phyloP scores from a whole-genome alignment of 2,888 invertebrate species.

The Cerastis leucographa region DNA sequence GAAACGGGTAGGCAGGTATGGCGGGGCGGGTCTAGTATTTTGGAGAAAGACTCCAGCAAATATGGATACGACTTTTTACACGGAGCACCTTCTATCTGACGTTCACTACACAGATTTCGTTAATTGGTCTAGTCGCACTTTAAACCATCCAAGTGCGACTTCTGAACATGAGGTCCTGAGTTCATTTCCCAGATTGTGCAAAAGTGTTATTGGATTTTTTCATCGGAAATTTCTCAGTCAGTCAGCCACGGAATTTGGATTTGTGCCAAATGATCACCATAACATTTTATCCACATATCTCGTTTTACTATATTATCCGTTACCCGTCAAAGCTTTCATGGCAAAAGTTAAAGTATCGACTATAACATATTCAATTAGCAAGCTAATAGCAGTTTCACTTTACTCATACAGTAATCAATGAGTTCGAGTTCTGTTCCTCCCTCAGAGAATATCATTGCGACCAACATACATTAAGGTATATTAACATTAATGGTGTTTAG shows the following conservation, averaged over 20 bases:
- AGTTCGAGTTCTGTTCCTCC: conserved; percentile 3
- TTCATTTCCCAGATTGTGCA: neutral
- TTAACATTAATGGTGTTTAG: conserved; percentile 27
- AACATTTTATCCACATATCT: neutral
- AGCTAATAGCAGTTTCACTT: conserved; percentile 24
- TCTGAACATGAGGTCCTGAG: neutral
- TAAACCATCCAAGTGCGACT: neutral
- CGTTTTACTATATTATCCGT: neutral
- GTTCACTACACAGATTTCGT: neutral
- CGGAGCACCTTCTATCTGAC: neutral
- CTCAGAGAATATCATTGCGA: conserved; percentile 25
- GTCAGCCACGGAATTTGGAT: neutral
- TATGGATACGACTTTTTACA: too few species aligned
- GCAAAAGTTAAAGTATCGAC: conserved; percentile 27
- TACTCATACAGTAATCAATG: conserved; percentile 34
- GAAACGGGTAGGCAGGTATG: too few species aligned
- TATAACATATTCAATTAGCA: conserved; percentile 47
- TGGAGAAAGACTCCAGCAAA: too few species aligned
- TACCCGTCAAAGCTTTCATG: neutral
- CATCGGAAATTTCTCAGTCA: neutral
- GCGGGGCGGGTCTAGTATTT: too few species aligned
- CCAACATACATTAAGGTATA: conserved; percentile 31
- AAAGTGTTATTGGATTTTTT: neutral
- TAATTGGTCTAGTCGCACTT: neutral
- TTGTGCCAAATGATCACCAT: neutral